phyloP scores from a whole-genome alignment of 1,140 invertebrate species.

The Aleiodes sp. region DNA sequence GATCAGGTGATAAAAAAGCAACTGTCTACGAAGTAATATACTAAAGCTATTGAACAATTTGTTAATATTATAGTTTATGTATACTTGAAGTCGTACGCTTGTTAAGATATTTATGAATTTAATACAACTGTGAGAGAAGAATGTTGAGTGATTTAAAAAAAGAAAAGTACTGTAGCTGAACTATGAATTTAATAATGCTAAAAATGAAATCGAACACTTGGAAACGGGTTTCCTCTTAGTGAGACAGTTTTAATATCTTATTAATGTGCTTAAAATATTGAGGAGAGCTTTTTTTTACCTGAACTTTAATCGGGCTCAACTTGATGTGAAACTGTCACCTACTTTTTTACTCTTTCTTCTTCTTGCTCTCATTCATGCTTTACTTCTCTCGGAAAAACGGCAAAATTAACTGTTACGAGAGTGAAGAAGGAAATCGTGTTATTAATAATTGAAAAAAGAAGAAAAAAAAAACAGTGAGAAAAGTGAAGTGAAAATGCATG shows the following conservation, averaged over 20 bases:
- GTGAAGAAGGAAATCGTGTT: not conserved
- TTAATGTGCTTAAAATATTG: constrained; percentile 22
- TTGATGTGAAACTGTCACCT: not conserved
- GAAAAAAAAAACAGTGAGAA: not conserved
- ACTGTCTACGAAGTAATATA: constrained; percentile 99
- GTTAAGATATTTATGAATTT: constrained; percentile 52
- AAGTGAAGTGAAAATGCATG: not conserved
- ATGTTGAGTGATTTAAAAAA: constrained; percentile 4
- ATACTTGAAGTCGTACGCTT: constrained; percentile 50
- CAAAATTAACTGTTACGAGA: not conserved
- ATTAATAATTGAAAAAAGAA: not conserved
- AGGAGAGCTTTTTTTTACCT: constrained; percentile 22
- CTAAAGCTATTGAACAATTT: constrained; percentile 59
- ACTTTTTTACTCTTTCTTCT: not conserved
- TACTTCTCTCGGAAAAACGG: too few species aligned
- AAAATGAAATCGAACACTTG: not conserved
- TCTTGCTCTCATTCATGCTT: not conserved
- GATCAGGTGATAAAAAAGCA: constrained; percentile 98
- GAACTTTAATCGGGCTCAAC: constrained; percentile 16
- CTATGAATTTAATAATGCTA: not conserved
- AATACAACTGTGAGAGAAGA: constrained; percentile 28
- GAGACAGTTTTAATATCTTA: constrained; percentile 4
- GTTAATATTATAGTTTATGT: constrained; percentile 50
- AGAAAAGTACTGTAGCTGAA: not conserved
- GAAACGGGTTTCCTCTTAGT: not conserved